Evolutionary conservation across 1,140 invertebrate species (phyloP).

Genomic region (Trinorchestia longiramus): DNA sequence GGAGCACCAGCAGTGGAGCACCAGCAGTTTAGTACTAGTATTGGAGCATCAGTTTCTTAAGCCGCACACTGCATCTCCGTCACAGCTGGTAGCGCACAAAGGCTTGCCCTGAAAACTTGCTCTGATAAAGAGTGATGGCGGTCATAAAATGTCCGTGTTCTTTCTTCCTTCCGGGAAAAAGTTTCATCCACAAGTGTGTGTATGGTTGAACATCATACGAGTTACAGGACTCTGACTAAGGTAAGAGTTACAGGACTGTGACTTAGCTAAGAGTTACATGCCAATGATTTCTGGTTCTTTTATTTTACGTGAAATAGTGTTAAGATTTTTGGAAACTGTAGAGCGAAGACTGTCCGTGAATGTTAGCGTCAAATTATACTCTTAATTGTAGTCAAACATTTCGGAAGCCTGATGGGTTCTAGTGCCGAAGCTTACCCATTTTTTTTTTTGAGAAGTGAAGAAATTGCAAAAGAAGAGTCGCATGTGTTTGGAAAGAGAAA

Average conservation of each 20-base stretch:
- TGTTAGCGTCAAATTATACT: background rate
- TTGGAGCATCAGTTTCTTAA: background rate
- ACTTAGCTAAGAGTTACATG: background rate
- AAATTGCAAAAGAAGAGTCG: no score
- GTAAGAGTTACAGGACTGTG: background rate
- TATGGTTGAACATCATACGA: background rate
- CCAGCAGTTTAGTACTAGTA: background rate
- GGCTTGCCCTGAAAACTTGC: background rate
- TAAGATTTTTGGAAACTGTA: background rate
- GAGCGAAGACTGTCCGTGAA: background rate
- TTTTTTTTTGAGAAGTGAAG: no score
- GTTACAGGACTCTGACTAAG: no score
- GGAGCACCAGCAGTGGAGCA: background rate
- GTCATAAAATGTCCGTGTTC: background rate
- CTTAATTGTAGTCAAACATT: background rate
- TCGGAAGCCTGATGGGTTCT: no score
- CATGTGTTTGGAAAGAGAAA: no score
- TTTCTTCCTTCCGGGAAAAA: background rate
- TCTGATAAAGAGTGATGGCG: background rate
- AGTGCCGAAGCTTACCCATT: no score
- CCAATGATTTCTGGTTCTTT: background rate
- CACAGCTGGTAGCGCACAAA: background rate
- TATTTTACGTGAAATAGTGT: background rate
- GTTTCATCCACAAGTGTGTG: background rate
- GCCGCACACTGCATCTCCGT: background rate